These are phyloP conservation scores for Setipinna tenuifilis DNA, from an alignment of 2,797 vertebrate species.

Conservation along the genomic window DNA sequence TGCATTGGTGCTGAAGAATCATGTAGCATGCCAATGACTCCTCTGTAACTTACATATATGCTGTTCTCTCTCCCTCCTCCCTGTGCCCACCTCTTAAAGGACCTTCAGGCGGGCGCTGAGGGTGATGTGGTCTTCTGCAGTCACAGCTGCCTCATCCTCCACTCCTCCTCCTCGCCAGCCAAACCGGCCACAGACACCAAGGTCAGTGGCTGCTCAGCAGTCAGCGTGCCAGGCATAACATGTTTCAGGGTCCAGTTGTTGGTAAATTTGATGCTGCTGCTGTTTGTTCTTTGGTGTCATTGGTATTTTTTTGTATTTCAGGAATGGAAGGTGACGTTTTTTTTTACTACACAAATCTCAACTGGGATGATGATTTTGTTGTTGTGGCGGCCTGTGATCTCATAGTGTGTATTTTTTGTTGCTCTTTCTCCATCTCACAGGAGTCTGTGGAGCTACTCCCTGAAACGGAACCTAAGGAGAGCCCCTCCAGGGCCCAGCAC, in stretches of 20 bases:
- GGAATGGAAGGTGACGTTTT: too few species aligned
- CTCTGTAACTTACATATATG: background rate
- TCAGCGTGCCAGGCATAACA: background rate
- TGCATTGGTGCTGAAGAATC: constrained; percentile 41
- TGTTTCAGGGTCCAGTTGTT: background rate
- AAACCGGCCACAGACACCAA: constrained; percentile 80
- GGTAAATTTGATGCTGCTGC: background rate
- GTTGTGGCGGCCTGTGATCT: background rate
- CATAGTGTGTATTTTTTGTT: background rate
- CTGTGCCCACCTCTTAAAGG: constrained; percentile 53
- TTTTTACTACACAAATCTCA: too few species aligned
- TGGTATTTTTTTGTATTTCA: too few species aligned
- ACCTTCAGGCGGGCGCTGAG: constrained; percentile 74
- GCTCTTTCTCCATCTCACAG: constrained; percentile 61
- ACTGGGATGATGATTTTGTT: too few species aligned
- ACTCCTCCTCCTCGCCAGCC: constrained; percentile 83
- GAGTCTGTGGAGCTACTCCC: constrained; percentile 76
- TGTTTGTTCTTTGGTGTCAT: background rate
- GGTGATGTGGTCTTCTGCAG: constrained; percentile 94
- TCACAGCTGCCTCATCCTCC: constrained; percentile 95
- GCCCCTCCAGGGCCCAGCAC: constrained; percentile 83
- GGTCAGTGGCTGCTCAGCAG: constrained; percentile 72
- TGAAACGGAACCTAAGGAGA: constrained; percentile 76
- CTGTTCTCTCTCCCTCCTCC: background rate
- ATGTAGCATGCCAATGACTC: background rate